Evolutionary conservation across 2,113 vertebrate genomes (phyloP), one percentile per base, ranked within the genome.

Genomic region (Chloroceryle aenea): DNA sequence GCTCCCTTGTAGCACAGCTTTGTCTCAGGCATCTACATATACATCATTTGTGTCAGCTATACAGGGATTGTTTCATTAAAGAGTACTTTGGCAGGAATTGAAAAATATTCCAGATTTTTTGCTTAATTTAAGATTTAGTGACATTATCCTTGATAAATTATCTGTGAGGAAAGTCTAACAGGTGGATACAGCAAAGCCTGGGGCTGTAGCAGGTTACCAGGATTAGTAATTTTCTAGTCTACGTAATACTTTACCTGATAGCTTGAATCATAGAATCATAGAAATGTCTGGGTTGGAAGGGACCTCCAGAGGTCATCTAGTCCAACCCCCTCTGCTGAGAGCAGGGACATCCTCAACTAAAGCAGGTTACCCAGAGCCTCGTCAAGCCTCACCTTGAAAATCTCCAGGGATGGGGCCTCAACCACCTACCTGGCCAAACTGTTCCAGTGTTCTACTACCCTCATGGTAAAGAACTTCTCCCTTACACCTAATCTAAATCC

Each of bases 231-330:
- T 78, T 89, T 77, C 17, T 91, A 27, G 43, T 63, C 22, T 66
- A 17, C 0, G 0, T 48, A 87, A 43, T 32, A 32, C 1, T 15
- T 30, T 62, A n/a, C 3, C 12, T 11, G 30, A 36, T 36, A 83
- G 5, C 12, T 59, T 89, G 55, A 90, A 89, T 40, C 38, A 40
- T 40, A 40, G 38, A 40, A 40, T 40, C 38, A 40, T 40, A 40
- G 38, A 40, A 40, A 40, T 40, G 38, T 40, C 38, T 40, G 38
- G 38, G 11, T 40, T 40, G 38, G 8, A 40, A 40, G 38, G 38
- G 38, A 40, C 38, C 38, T 40, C 38, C 11, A 9, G 38, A 40
- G 38, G 38, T 40, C 38, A 40, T 40, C 38, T 40, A 40, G 38
- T 40, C 38, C 38, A 40, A 40, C 38, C 38, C 38, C 38, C 11